A percentile compares a stretch with the other conserved stretches of the same genome.
phyloP scores from a whole-genome alignment of 1,140 invertebrate genomes.

The Papilio helenus region DNA sequence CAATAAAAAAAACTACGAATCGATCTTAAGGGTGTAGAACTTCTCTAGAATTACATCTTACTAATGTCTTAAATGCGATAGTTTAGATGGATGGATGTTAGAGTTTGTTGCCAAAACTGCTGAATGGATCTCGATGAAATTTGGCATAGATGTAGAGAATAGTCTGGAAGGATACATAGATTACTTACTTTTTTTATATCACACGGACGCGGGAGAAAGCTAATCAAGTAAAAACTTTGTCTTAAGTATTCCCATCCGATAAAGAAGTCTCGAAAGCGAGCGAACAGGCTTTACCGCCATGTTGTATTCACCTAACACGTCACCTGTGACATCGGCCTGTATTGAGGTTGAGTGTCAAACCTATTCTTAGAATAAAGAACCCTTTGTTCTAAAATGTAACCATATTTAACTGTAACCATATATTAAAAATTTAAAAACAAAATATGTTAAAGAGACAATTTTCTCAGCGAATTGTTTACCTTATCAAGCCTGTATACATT shows the following conservation, averaged over 20 bases:
- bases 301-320: neutral
- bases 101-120: no score
- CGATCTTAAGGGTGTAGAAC: no score
- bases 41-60: no score
- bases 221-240: neutral
- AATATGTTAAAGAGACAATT: slow-evolving; percentile 22
- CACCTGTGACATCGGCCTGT: slow-evolving; percentile 6
- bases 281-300: slow-evolving; percentile 5
- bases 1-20: neutral
- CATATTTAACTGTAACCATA: neutral
- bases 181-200: no score
- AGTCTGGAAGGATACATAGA: no score
- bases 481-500: slow-evolving; percentile 29
- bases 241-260: neutral
- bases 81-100: no score
- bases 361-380: slow-evolving; percentile 30
- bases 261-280: slow-evolving; percentile 18
- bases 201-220: no score
- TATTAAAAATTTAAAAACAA: slow-evolving; percentile 8
- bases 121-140: no score
- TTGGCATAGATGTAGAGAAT: no score
- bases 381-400: slow-evolving; percentile 13
- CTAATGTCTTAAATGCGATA: no score
- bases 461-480: neutral
- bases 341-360: slow-evolving; percentile 29